Percentiles rank a stretch among this genome's conserved stretches.
Conservation (phyloP, 2,797 vertebrate species). For the Cirrhinus mrigala region DNA sequence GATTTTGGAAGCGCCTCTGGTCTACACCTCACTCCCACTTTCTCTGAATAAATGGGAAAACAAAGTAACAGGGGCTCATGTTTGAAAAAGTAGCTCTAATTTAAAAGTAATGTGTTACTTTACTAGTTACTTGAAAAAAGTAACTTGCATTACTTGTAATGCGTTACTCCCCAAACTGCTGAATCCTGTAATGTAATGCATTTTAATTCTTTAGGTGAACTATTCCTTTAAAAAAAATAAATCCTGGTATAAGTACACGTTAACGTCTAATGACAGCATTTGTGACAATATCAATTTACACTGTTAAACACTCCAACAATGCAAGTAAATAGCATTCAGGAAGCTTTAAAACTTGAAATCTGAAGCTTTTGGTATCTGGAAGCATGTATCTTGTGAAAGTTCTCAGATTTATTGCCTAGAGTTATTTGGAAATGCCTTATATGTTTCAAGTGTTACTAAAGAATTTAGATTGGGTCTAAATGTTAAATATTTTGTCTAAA, state of each 20-base stretch:
- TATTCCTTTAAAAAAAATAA: not conserved
- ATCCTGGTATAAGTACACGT: not conserved
- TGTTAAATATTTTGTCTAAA: not conserved
- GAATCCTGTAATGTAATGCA: not conserved
- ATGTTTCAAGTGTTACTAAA: not conserved
- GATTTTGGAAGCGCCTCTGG: no score
- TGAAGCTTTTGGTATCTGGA: not conserved
- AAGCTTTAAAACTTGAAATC: not conserved
- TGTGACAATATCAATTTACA: not conserved
- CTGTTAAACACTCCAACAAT: not conserved
- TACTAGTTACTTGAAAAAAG: no score
- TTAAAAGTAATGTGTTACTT: no score
- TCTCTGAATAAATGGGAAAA: no score
- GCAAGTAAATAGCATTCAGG: not conserved
- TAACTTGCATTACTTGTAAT: no score
- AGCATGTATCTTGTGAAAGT: not conserved
- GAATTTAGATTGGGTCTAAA: slow-evolving; percentile 10
- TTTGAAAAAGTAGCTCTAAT: no score
- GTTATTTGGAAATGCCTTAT: not conserved
- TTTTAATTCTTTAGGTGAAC: not conserved
- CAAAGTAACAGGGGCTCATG: no score
- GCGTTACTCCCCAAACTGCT: no score
- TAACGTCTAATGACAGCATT: not conserved
- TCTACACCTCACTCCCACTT: no score
- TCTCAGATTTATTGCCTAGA: not conserved